A percentile compares a stretch with the other conserved stretches of the same genome.
These are phyloP conservation scores for Axis porcinus DNA, from an alignment of 2,113 vertebrate species.

Conservation along the genomic window DNA sequence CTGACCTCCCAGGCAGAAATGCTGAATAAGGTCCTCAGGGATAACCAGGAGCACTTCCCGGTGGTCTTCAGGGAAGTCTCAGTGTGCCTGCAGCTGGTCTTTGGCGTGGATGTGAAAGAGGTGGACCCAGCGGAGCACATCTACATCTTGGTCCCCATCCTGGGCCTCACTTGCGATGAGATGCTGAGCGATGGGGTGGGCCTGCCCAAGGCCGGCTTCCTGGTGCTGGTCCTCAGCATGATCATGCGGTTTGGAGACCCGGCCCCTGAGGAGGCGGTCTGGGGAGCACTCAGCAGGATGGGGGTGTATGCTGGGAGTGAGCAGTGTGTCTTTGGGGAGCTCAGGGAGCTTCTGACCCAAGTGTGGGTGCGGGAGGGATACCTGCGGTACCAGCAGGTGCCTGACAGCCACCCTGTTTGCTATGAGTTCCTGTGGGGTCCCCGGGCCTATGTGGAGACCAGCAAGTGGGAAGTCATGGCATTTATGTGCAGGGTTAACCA, in stretches of 20 bases:
- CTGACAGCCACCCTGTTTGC: neutral
- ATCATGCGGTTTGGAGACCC: neutral
- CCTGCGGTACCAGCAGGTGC: neutral
- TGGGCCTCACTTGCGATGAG: no score
- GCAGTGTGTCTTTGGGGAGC: neutral
- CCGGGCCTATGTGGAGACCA: neutral
- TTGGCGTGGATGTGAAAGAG: no score
- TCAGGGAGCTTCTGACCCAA: neutral
- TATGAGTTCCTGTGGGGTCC: neutral
- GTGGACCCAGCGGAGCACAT: no score
- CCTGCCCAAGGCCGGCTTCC: neutral
- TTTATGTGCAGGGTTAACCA: accelerated
- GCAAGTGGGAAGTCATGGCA: neutral
- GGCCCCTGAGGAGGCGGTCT: neutral
- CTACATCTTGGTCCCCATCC: no score
- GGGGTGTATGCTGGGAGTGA: no score
- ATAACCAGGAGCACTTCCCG: no score
- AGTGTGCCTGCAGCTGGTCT: no score
- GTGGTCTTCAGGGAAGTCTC: no score
- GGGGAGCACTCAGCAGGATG: neutral
- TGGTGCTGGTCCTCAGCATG: neutral
- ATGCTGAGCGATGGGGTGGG: no score
- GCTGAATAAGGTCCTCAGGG: no score
- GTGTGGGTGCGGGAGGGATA: neutral
- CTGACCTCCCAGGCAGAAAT: no score